Evolutionary conservation across 2,888 invertebrate species (phyloP).

Genomic region (Sinodicranocentrus sp.): DNA sequence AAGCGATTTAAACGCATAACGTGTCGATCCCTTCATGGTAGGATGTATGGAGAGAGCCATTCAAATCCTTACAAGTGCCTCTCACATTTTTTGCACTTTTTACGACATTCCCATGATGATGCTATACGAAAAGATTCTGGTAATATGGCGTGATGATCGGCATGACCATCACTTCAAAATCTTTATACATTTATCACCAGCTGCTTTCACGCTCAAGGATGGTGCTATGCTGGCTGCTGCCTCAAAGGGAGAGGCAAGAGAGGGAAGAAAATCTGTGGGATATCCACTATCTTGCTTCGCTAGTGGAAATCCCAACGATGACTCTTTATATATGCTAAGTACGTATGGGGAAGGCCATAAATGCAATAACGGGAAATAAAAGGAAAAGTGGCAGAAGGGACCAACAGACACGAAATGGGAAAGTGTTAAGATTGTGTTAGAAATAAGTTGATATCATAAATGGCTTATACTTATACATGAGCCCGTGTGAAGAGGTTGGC

Average conservation of each 20-base stretch:
- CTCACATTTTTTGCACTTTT: conserved; percentile 1
- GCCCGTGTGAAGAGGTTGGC: background rate
- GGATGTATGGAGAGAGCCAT: conserved; percentile 44
- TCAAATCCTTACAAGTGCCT: conserved; percentile 35
- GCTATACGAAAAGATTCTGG: conserved; percentile 13
- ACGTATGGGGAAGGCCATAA: conserved; percentile 53
- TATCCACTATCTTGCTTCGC: conserved; percentile 29
- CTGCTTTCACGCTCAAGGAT: background rate
- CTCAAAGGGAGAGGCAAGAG: no score
- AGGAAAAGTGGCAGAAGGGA: conserved; percentile 58
- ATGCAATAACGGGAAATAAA: conserved; percentile 62
- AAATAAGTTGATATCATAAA: background rate
- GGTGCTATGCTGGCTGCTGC: no score
- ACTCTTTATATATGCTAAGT: conserved; percentile 63
- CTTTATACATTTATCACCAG: conserved; percentile 21
- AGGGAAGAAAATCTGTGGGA: conserved; percentile 32
- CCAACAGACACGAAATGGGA: background rate
- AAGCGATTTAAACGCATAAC: conserved; percentile 58
- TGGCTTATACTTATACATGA: background rate
- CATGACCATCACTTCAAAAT: conserved; percentile 47
- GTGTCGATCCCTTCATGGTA: conserved; percentile 63
- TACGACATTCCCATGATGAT: conserved; percentile 29
- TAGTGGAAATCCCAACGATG: conserved; percentile 59
- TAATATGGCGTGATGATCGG: conserved; percentile 10
- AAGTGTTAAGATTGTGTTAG: conserved; percentile 9